These are phyloP conservation scores for Tiaroga cobitis DNA, from an alignment of 2,797 vertebrate species.

Conservation along the genomic window DNA sequence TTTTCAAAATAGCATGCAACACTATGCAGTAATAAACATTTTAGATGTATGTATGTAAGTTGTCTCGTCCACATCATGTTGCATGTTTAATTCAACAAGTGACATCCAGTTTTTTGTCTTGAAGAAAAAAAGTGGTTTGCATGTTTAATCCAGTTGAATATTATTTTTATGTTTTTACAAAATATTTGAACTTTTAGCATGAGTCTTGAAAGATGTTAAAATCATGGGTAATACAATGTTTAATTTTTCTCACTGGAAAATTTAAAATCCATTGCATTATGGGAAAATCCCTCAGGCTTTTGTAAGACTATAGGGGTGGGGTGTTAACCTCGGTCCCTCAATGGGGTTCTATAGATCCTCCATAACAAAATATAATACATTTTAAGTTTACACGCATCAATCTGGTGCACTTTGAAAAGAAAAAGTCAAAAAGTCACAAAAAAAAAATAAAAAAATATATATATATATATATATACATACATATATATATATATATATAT, in stretches of 20 bases:
- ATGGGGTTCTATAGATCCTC: too few species aligned
- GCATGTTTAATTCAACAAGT: neutral
- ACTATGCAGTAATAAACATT: neutral
- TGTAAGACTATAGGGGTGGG: too few species aligned
- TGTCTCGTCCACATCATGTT: neutral
- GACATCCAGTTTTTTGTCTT: neutral
- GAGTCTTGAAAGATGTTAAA: neutral
- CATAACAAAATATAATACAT: too few species aligned
- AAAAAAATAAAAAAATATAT: too few species aligned
- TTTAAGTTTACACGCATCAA: too few species aligned
- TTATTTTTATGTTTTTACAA: neutral
- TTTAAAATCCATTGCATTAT: too few species aligned
- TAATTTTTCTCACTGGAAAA: too few species aligned
- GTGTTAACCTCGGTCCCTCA: too few species aligned
- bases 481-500: too few species aligned
- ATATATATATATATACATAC: too few species aligned
- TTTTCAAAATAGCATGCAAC: neutral
- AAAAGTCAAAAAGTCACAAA: too few species aligned
- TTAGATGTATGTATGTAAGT: neutral
- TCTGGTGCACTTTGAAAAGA: too few species aligned
- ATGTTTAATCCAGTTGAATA: neutral
- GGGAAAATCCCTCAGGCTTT: neutral
- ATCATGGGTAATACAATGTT: neutral
- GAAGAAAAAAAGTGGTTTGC: neutral
- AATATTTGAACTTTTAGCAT: neutral